Evolutionary conservation across 2,797 vertebrate species (phyloP).

Genomic region (Selene dorsalis): DNA sequence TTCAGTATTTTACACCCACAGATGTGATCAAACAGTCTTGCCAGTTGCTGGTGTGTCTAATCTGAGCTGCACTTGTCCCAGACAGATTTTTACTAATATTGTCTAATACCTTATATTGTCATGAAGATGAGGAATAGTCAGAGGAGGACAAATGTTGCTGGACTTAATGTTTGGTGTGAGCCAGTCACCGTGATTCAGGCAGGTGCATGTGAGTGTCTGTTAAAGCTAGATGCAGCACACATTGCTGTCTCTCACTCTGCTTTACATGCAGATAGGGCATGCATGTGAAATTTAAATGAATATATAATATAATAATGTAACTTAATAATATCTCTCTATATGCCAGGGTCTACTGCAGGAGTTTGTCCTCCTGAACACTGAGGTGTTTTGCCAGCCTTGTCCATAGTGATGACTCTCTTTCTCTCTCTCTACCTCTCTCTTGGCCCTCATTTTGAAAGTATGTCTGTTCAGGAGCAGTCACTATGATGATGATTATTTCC

Average conservation of each 20-base stretch:
- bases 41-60: neutral
- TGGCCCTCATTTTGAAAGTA: too few species aligned
- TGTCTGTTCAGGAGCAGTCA: too few species aligned
- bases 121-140: neutral
- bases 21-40: neutral
- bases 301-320: too few species aligned
- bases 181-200: too few species aligned
- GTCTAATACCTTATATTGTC: neutral
- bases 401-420: neutral
- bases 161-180: neutral
- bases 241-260: neutral
- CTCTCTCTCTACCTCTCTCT: too few species aligned
- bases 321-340: neutral
- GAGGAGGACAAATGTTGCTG: neutral
- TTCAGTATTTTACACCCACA: neutral
- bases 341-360: too few species aligned
- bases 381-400: too few species aligned
- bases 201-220: too few species aligned
- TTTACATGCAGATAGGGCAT: neutral
- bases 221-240: neutral
- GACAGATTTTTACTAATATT: neutral
- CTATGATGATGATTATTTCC: too few species aligned
- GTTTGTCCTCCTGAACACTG: too few species aligned
- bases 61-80: conserved; percentile 8
- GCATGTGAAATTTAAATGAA: neutral